Evolutionary conservation across 2,888 invertebrate species (phyloP).

Genomic region (Drosophila bunnanda): DNA sequence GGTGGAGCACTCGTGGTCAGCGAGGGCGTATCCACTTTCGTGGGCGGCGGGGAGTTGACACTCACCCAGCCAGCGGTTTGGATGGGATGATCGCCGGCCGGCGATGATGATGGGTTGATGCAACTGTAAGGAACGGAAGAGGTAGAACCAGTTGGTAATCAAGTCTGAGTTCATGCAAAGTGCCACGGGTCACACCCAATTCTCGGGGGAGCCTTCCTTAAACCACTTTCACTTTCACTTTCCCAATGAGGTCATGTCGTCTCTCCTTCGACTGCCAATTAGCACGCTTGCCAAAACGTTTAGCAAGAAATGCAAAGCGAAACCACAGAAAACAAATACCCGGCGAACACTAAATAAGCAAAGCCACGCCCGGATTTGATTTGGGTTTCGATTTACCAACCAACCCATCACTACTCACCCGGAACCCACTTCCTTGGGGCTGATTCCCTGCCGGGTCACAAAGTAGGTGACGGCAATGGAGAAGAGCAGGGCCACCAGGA

Average conservation of each 20-base stretch:
- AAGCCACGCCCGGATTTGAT: slow-evolving; percentile 32
- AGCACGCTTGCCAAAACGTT: slow-evolving; percentile 58
- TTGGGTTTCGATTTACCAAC: slow-evolving; percentile 29
- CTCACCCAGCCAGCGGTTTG: slow-evolving; percentile 57
- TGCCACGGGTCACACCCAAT: slow-evolving; percentile 42
- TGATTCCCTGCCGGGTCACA: slow-evolving; percentile 68
- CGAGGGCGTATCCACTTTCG: slow-evolving; percentile 9
- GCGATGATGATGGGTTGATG: slow-evolving; percentile 34
- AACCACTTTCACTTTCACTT: slow-evolving; percentile 70
- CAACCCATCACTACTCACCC: slow-evolving; percentile 73
- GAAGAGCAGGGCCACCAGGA: slow-evolving; percentile 79
- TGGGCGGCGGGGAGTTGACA: slow-evolving; percentile 6
- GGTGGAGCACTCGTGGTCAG: slow-evolving; percentile 23
- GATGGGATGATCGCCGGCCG: slow-evolving; percentile 60
- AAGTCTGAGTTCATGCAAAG: slow-evolving; percentile 46
- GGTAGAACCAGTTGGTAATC: slow-evolving; percentile 30
- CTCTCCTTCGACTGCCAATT: slow-evolving; percentile 57
- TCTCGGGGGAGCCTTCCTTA: slow-evolving; percentile 58
- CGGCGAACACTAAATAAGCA: slow-evolving; percentile 45
- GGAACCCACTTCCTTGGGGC: slow-evolving; percentile 39
- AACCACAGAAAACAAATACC: slow-evolving; percentile 49
- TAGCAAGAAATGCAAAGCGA: slow-evolving; percentile 53
- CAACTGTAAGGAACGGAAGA: slow-evolving; percentile 57
- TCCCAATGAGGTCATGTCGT: slow-evolving; percentile 69
- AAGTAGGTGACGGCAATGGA: slow-evolving; percentile 83